Evolutionary conservation across 1,140 invertebrate genomes (phyloP), one percentile per base, ranked within the genome.

Genomic region (Amphibalanus amphitrite): DNA sequence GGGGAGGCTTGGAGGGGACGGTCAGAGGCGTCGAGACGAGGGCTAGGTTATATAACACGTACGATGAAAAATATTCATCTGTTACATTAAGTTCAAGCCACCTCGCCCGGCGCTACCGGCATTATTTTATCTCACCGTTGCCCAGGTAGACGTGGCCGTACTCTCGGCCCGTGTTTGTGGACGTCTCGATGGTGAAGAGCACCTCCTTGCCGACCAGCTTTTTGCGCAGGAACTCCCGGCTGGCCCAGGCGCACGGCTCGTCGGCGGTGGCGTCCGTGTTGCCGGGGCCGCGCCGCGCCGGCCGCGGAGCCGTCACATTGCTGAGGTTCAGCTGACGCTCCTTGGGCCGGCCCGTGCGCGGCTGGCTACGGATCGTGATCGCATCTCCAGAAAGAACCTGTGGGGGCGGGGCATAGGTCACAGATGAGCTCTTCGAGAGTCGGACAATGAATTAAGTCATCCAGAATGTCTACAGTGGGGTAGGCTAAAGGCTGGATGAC

Each of bases 201-300:
- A 98, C 90, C 76, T 92, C 88, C 80, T 93, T 88, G 4, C 93
- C 93, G 77, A 98, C 88, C 15, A 97, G 78, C 78, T 93, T 95
- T 77, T 95, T 93, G 30, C 95, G 84, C 33, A 98, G 81, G 80
- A 89, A 97, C 82, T 98, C 95, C 72, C 95, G 85, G 0, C 95
- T 91, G 81, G 98, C 94, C 93, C 94, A 98, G 0, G 93, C 94
- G 83, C 86, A 98, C 13, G 95, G 91, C 81, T 96, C 92, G 83
- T 96, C 94, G 79, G 88, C 89, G 69, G 87, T 88, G 78, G 88
- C 88, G 73, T 88, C 85, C 71, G 59, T 74, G 73, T 73, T 75
- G 25, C 65, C 30, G 26, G 73, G 75, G n/a, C 72, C 76, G 29
- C 76, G 71, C n/a, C 75, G 72, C 33, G 74, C 73, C 70, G 98